phyloP scores from a whole-genome alignment of 2,113 vertebrate genomes.

The Haliaeetus leucogaster region DNA sequence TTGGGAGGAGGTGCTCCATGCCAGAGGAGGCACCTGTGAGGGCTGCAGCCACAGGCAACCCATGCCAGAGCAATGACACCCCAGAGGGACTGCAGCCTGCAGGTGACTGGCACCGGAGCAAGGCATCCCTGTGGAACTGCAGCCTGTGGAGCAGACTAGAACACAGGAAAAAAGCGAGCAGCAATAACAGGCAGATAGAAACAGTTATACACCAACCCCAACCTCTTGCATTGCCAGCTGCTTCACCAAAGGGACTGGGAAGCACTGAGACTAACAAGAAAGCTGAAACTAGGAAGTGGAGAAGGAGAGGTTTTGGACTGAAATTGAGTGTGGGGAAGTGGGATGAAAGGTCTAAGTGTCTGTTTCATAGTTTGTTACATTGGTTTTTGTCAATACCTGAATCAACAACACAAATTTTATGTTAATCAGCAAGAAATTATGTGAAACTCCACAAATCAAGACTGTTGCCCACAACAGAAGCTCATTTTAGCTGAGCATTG shows the following conservation, averaged over 20 bases:
- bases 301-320: neutral
- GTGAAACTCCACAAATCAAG: neutral
- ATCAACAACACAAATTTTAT: neutral
- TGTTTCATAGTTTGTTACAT: neutral
- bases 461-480: neutral
- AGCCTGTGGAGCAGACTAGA: neutral
- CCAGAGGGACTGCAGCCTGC: neutral
- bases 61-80: neutral
- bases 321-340: neutral
- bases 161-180: neutral
- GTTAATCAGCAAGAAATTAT: neutral
- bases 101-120: neutral
- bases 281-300: neutral
- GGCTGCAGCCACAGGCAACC: neutral
- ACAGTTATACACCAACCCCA: neutral
- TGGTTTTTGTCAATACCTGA: neutral
- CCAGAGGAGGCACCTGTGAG: neutral
- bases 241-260: neutral
- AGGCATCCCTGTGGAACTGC: neutral
- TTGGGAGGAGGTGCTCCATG: neutral
- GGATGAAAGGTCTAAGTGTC: neutral
- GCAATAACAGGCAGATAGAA: neutral
- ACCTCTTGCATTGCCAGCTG: neutral
- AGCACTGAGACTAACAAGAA: neutral
- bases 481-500: neutral